A percentile compares a stretch with the other conserved stretches of the same genome.
These are phyloP conservation scores for Zeus faber DNA, from an alignment of 2,113 vertebrate species.

Conservation along the genomic window DNA sequence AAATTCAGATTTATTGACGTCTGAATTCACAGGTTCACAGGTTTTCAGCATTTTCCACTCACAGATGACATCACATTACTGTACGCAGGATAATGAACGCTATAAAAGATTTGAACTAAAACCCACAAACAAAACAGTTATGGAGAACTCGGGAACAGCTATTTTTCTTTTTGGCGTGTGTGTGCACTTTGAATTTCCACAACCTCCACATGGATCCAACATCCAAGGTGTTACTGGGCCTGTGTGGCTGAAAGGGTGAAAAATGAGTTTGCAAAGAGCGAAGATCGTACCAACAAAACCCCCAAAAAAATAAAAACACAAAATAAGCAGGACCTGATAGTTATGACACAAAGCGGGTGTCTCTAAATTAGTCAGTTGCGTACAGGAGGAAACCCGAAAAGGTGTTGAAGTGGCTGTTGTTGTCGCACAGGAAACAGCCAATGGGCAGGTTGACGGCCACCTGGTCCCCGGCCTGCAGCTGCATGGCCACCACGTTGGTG, in stretches of 20 bases:
- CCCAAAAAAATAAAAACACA: no score
- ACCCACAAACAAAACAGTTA: conserved; percentile 1
- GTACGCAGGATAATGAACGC: neutral
- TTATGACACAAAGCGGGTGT: no score
- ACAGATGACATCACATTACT: conserved; percentile 2
- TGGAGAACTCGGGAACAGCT: neutral
- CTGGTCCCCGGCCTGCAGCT: conserved; percentile 46
- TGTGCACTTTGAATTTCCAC: no score
- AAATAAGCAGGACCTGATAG: no score
- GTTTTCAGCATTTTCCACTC: conserved; percentile 5
- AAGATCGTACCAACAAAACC: no score
- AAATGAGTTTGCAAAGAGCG: no score
- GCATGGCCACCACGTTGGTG: conserved; percentile 32
- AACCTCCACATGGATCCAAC: no score
- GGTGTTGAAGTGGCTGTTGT: conserved; percentile 62
- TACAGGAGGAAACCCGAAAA: conserved; percentile 74
- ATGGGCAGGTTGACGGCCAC: conserved; percentile 48
- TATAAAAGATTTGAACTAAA: neutral
- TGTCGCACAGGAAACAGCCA: conserved; percentile 56
- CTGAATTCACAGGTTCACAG: neutral
- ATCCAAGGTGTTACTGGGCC: no score
- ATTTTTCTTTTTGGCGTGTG: no score
- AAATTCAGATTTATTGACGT: conserved; percentile 31
- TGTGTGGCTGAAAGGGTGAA: no score
- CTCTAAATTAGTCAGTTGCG: conserved; percentile 44